Evolutionary conservation across 2,888 invertebrate species (phyloP).

Genomic region (Empis stercorea): DNA sequence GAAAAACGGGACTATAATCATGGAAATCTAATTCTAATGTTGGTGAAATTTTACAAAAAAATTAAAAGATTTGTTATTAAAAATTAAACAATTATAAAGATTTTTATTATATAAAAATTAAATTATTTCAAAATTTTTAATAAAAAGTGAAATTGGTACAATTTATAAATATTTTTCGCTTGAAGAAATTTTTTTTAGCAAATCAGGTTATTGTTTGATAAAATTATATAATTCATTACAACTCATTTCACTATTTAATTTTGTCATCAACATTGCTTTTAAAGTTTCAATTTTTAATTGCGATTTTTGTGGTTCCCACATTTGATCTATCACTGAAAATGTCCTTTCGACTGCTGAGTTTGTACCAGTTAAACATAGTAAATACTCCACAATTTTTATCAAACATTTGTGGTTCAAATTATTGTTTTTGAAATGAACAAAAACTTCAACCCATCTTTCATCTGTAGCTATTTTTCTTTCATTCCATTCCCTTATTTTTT

Average conservation of each 20-base stretch:
- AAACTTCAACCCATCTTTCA: neutral
- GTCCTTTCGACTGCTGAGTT: neutral
- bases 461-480: neutral
- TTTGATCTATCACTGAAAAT: neutral
- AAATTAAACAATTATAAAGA: neutral
- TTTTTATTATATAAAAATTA: neutral
- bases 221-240: neutral
- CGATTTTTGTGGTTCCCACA: neutral
- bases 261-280: neutral
- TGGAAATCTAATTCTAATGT: neutral
- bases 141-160: neutral
- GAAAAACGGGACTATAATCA: neutral
- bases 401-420: neutral
- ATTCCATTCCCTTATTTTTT: neutral
- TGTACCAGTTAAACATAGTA: neutral
- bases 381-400: neutral
- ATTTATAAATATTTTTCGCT: neutral
- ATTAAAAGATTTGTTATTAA: neutral
- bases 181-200: slow-evolving; percentile 1
- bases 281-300: neutral
- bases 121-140: neutral
- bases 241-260: neutral
- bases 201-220: neutral
- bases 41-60: neutral
- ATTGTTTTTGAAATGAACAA: neutral